Base-by-base conservation (phyloP, 2,113 vertebrate species). In the Microcebus ravelobensis region DNA sequence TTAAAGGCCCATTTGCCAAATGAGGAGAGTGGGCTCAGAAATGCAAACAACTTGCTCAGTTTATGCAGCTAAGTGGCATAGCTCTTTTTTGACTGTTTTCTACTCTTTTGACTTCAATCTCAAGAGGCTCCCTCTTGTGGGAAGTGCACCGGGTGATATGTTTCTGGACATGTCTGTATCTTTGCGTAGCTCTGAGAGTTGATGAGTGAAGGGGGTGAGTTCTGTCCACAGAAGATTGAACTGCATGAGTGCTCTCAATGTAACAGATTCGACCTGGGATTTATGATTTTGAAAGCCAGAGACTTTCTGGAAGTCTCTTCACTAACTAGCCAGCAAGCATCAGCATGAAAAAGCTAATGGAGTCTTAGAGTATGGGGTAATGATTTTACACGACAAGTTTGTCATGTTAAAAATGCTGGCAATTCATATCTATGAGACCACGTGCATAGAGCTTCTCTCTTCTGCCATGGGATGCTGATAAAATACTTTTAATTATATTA, bases 401-500 rank as follows among this genome's bases (percentile, higher is more conserved):
- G 31, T 92, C 82, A 74, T 89, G 84, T 90, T 91, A 91, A 85
- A 68, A 86, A 83, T 63, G 36, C 39, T 65, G n/a, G 81, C 52
- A 70, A n/a, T 73, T 85, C 74, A 23, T 13, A 50, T n/a, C 65
- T 36, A 21, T 3, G 45, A 91, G 70, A 48, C 80, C 50, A 48
- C 45, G 61, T 2, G 31, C 20, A 34, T 0, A 27, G 70, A 81
- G 29, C n/a, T 29, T n/a, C 14, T 90, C 80, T 96, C 15, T 61
- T 73, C 86, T 68, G 94, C 73, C 86, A 14, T 1, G 63, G 91
- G 55, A 50, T 39, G 42, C 87, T 87, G 95, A 91, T 95, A 96
- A 97, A 94, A 92, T 94, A 79, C 74, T 94, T 92, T 94, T 96
- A 95, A 97, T 97, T 92, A 95, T 92, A 91, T 91, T 94, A 94